Evolutionary conservation across 1,140 invertebrate genomes (phyloP).

Genomic region (Drosophila virilis): DNA sequence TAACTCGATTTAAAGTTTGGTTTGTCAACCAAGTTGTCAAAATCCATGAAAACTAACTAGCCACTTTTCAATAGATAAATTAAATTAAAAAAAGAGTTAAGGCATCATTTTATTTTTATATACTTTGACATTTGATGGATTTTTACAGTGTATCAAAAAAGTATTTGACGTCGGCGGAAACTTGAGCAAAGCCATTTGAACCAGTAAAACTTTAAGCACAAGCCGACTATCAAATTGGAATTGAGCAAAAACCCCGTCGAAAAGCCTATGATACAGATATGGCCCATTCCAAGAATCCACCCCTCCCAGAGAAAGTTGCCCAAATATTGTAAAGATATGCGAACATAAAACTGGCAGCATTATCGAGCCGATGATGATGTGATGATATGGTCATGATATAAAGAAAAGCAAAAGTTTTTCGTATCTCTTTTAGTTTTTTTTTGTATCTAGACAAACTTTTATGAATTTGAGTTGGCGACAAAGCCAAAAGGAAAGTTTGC

Average conservation of each 20-base stretch:
- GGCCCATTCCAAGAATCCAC: slow-evolving; percentile 1
- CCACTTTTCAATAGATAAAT: too few species aligned
- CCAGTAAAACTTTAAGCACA: slow-evolving; percentile 10
- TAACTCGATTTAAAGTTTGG: too few species aligned
- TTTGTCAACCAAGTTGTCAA: too few species aligned
- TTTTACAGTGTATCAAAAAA: slow-evolving; percentile 57
- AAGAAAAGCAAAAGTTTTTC: slow-evolving; percentile 73
- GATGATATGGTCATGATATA: slow-evolving; percentile 74
- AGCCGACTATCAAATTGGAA: slow-evolving; percentile 16
- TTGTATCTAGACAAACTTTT: slow-evolving; percentile 43
- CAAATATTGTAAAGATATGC: slow-evolving; percentile 65
- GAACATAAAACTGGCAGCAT: slow-evolving; percentile 76
- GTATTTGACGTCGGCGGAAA: slow-evolving; percentile 52
- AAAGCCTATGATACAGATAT: slow-evolving; percentile 3
- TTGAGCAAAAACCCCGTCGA: background rate
- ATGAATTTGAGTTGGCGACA: slow-evolving; percentile 65
- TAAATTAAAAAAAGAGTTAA: background rate
- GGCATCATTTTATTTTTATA: background rate
- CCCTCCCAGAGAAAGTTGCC: slow-evolving; percentile 20
- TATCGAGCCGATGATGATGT: slow-evolving; percentile 80
- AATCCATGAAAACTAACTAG: too few species aligned
- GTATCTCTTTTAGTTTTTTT: slow-evolving; percentile 26
- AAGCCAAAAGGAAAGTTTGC: slow-evolving; percentile 56
- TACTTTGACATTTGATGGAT: background rate
- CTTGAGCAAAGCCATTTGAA: slow-evolving; percentile 30